Percentiles rank a stretch among this genome's conserved stretches.
These are phyloP conservation scores for Phaonia tiefii DNA, from an alignment of 2,888 invertebrate genomes.

Conservation along the genomic window DNA sequence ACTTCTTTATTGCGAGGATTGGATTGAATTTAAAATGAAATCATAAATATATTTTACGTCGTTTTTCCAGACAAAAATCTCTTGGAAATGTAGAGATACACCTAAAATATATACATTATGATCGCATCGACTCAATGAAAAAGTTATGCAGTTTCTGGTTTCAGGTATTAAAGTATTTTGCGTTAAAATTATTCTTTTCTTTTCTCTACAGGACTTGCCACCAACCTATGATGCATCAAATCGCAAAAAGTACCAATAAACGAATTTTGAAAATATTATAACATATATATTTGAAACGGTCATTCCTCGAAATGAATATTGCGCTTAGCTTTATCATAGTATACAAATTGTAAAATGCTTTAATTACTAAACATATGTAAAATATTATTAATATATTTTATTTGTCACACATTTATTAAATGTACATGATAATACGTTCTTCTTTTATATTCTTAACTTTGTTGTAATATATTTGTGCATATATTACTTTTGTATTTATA, in stretches of 20 bases:
- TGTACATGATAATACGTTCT: no score
- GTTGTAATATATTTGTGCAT: not conserved
- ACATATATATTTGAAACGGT: constrained; percentile 17
- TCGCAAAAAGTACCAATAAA: constrained; percentile 86
- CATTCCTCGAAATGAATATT: constrained; percentile 49
- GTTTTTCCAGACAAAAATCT: no score
- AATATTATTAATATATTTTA: constrained; percentile 5
- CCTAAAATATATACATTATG: no score
- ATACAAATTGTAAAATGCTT: constrained; percentile 6
- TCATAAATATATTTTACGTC: no score
- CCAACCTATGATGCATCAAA: constrained; percentile 90
- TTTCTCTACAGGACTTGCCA: constrained; percentile 86
- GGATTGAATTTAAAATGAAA: no score
- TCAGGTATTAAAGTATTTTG: no score
- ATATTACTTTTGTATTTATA: not conserved
- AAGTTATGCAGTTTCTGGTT: no score
- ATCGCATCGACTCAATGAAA: no score
- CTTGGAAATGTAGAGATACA: no score
- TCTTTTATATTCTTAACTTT: constrained; percentile 1
- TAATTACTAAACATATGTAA: constrained; percentile 12
- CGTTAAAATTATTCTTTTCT: no score
- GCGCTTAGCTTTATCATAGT: constrained; percentile 22
- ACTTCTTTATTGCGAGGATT: no score
- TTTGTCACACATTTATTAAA: no score
- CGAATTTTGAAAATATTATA: constrained; percentile 15